phyloP scores from a whole-genome alignment of 1,140 invertebrate species.

The Dicyema japonicum region DNA sequence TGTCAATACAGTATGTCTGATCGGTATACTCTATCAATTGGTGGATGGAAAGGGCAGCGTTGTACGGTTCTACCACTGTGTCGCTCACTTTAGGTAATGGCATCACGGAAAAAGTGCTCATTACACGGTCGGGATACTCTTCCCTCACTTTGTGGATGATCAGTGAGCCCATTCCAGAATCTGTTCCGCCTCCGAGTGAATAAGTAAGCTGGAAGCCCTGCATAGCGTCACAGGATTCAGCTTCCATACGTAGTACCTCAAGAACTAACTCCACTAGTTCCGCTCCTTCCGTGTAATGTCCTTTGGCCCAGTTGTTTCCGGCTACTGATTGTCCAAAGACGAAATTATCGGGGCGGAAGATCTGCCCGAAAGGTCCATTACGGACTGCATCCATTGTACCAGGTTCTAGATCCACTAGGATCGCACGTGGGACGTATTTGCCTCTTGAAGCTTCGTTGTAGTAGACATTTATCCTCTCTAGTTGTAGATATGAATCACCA shows the following conservation, averaged over 20 bases:
- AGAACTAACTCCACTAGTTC: constrained; percentile 27
- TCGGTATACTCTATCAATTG: constrained; percentile 18
- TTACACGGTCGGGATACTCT: constrained; percentile 37
- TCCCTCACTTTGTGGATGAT: constrained; percentile 16
- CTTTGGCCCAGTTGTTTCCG: too few species aligned
- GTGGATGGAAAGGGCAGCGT: constrained; percentile 17
- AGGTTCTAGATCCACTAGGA: constrained; percentile 63
- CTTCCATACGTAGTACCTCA: background rate
- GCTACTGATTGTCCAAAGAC: too few species aligned
- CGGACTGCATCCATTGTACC: constrained; percentile 64
- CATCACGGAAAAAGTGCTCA: background rate
- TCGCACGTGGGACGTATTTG: too few species aligned
- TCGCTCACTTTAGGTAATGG: constrained; percentile 9
- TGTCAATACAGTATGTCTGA: constrained; percentile 14
- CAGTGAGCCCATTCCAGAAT: too few species aligned
- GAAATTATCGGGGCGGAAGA: too few species aligned
- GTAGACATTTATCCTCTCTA: constrained; percentile 22
- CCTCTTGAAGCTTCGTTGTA: constrained; percentile 24
- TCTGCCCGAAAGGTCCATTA: too few species aligned
- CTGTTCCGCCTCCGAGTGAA: too few species aligned
- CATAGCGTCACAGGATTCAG: too few species aligned
- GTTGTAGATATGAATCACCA: constrained; percentile 7
- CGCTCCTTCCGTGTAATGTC: constrained; percentile 58
- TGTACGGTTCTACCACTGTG: constrained; percentile 19
- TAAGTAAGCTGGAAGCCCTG: constrained; percentile 5